Percentiles rank a stretch among this genome's conserved stretches.
phyloP scores from a whole-genome alignment of 2,888 invertebrate species.

The Campaea margaritaria region DNA sequence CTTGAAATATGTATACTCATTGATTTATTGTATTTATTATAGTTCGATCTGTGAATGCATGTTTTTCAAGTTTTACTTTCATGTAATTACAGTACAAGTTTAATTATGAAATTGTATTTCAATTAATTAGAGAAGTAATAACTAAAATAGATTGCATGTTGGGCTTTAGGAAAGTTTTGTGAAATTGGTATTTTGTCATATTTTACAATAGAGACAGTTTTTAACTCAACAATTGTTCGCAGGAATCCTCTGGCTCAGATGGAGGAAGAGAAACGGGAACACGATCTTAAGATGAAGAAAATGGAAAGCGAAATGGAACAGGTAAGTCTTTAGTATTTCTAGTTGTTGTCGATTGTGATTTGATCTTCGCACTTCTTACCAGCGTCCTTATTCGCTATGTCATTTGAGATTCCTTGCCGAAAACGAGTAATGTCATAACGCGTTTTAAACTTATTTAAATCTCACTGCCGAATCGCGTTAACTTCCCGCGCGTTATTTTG shows the following conservation, averaged over 20 bases:
- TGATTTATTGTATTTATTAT: background rate
- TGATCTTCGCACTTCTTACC: too few relatives aligned
- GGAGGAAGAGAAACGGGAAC: slow-evolving; percentile 99
- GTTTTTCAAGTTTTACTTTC: background rate
- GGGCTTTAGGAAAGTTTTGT: background rate
- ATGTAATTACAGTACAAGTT: background rate
- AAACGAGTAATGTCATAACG: too few relatives aligned
- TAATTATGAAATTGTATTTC: background rate
- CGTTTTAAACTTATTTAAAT: too few relatives aligned
- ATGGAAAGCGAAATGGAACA: slow-evolving; percentile 99
- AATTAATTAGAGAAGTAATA: too few relatives aligned
- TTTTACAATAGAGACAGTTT: slow-evolving; percentile 6
- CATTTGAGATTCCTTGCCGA: too few relatives aligned
- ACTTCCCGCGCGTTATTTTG: too few relatives aligned
- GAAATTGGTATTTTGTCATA: slow-evolving; percentile 6
- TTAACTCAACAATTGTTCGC: slow-evolving; percentile 52
- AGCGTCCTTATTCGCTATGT: too few relatives aligned
- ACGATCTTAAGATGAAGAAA: slow-evolving; percentile 98
- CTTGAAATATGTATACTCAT: slow-evolving; percentile 1
- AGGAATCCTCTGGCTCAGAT: slow-evolving; percentile 99
- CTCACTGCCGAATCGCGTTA: too few relatives aligned
- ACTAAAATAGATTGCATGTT: slow-evolving; percentile 1
- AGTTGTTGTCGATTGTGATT: too few relatives aligned
- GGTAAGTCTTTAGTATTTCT: slow-evolving; percentile 50
- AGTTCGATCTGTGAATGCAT: background rate